phyloP scores from a whole-genome alignment of 2,797 vertebrate species.

The Premnoplex brunnescens region DNA sequence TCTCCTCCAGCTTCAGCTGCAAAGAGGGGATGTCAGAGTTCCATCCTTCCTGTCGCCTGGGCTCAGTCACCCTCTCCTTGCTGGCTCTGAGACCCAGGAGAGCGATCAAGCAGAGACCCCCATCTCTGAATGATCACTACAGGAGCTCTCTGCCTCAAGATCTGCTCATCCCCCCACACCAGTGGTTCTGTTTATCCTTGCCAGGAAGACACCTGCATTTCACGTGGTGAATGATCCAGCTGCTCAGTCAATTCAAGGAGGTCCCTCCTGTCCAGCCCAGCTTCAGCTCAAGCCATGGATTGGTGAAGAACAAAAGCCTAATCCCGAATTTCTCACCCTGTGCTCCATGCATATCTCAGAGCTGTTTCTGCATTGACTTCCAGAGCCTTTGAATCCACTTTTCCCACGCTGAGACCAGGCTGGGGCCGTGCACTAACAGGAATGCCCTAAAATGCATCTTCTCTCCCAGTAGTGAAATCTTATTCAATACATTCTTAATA shows the following conservation, averaged over 20 bases:
- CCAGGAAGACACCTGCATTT: background rate
- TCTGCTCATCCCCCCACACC: fast-evolving
- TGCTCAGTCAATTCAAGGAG: background rate
- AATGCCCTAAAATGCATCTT: constrained; percentile 54
- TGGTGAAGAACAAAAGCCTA: background rate
- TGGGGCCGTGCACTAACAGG: background rate
- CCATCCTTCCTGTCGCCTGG: fast-evolving
- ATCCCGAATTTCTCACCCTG: background rate
- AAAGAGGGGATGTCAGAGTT: background rate
- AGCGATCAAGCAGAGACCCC: background rate
- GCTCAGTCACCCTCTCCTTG: background rate
- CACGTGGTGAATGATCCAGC: background rate
- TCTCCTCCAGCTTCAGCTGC: background rate
- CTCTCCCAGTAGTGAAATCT: constrained; percentile 58
- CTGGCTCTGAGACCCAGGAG: background rate
- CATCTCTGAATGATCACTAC: background rate
- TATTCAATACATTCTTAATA: constrained; percentile 72
- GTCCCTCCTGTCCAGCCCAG: background rate
- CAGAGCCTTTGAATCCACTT: background rate
- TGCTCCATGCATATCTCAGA: background rate
- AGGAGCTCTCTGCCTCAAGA: background rate
- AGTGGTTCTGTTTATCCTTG: fast-evolving
- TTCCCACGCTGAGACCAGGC: background rate
- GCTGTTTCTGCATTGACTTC: background rate
- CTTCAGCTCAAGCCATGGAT: fast-evolving